phyloP scores from a whole-genome alignment of 2,797 vertebrate species.

The Carduelis carduelis region DNA sequence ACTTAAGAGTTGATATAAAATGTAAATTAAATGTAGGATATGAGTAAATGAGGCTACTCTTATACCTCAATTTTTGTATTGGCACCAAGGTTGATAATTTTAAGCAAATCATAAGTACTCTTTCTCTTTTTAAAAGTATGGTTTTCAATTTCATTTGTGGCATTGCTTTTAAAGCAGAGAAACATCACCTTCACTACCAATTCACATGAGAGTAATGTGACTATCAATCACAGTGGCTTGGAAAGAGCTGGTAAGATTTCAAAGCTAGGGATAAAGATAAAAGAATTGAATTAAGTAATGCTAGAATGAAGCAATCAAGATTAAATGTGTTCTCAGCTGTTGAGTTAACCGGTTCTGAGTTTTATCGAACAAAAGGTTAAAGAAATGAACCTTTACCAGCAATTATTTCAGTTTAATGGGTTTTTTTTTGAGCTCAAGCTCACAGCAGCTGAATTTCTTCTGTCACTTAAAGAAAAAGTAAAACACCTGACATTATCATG shows the following conservation, averaged over 20 bases:
- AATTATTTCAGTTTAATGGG: constrained; percentile 33
- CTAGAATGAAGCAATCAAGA: constrained; percentile 62
- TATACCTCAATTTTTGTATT: background rate
- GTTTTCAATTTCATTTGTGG: constrained; percentile 56
- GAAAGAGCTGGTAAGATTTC: constrained; percentile 54
- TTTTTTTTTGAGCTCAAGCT: constrained; percentile 18
- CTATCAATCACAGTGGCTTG: constrained; percentile 58
- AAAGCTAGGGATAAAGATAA: constrained; percentile 62
- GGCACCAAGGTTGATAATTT: constrained; percentile 23
- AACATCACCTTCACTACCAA: constrained; percentile 58
- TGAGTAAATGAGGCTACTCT: constrained; percentile 13
- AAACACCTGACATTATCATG: background rate
- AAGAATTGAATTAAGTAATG: constrained; percentile 68
- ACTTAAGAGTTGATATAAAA: constrained; percentile 54
- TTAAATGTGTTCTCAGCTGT: constrained; percentile 57
- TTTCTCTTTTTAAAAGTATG: constrained; percentile 7
- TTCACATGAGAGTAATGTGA: constrained; percentile 61
- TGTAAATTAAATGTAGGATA: constrained; percentile 51
- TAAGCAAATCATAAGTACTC: constrained; percentile 24
- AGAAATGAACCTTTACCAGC: background rate
- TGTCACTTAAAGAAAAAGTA: background rate
- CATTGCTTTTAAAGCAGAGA: constrained; percentile 61
- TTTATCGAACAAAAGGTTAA: constrained; percentile 44
- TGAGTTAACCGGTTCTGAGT: constrained; percentile 33
- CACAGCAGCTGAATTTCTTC: constrained; percentile 5